Evolutionary conservation across 2,888 invertebrate species (phyloP).

Genomic region (Odontothrips loti): DNA sequence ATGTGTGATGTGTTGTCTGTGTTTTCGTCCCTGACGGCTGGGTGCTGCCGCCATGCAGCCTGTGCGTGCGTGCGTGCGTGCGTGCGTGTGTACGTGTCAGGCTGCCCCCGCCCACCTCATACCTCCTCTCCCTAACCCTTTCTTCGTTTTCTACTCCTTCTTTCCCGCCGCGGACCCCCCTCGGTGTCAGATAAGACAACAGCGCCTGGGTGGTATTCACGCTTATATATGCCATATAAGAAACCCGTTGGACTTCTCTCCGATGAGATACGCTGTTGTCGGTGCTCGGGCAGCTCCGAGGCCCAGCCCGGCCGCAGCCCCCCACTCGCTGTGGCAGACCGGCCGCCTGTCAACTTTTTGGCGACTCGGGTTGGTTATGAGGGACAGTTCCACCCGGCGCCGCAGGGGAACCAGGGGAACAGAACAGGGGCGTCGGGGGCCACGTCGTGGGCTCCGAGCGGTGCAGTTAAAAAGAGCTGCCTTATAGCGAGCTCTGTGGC

Average conservation of each 20-base stretch:
- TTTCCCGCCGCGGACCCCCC: neutral
- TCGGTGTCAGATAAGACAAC: conserved; percentile 19
- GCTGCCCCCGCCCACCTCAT: neutral
- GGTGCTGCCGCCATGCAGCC: neutral
- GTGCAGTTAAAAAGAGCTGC: no score
- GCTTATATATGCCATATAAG: neutral
- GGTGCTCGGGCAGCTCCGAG: neutral
- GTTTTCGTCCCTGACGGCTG: conserved; percentile 1
- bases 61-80: neutral
- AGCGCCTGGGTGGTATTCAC: conserved; percentile 7
- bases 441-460: no score
- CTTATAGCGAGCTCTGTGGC: no score
- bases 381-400: neutral
- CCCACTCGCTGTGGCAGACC: neutral
- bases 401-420: no score
- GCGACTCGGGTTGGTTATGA: neutral
- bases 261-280: neutral
- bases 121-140: neutral
- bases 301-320: no score
- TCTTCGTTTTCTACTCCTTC: neutral
- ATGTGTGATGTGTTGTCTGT: conserved; percentile 8
- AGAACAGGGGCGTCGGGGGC: no score
- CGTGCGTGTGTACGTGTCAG: neutral
- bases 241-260: neutral
- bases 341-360: neutral